phyloP scores from a whole-genome alignment of 2,113 vertebrate genomes.

The Pongo abelii region DNA sequence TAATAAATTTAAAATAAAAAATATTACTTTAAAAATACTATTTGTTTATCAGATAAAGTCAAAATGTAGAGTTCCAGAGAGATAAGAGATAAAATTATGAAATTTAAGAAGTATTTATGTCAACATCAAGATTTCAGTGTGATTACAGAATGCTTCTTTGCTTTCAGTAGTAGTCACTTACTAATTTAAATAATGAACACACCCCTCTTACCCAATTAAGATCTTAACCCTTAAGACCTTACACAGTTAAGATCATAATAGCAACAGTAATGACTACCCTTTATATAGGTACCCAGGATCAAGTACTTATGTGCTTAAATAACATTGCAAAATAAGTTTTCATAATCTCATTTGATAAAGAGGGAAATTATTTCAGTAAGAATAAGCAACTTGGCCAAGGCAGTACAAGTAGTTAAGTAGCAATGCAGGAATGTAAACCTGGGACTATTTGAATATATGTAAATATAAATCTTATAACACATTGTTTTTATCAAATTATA shows the following conservation, averaged over 20 bases:
- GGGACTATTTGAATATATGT: background rate
- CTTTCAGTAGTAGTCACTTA: background rate
- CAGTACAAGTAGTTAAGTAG: background rate
- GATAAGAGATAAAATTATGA: background rate
- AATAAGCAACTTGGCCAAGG: background rate
- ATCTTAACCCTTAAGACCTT: background rate
- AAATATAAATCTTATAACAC: background rate
- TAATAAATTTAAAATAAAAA: background rate
- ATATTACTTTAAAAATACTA: background rate
- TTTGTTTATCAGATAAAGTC: background rate
- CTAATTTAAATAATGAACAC: background rate
- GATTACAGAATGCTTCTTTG: background rate
- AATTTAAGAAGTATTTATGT: background rate
- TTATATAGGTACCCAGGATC: background rate
- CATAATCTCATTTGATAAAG: background rate
- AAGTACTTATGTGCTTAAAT: background rate
- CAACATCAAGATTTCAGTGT: background rate
- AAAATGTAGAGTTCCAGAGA: background rate
- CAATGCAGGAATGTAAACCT: background rate
- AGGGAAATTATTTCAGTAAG: background rate
- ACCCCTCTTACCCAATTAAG: background rate
- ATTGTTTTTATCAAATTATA: background rate
- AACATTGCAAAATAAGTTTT: background rate
- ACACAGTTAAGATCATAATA: background rate
- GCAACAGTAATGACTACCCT: background rate